Conservation (phyloP, 2,797 vertebrate genomes). For the Melopsittacus undulatus region DNA sequence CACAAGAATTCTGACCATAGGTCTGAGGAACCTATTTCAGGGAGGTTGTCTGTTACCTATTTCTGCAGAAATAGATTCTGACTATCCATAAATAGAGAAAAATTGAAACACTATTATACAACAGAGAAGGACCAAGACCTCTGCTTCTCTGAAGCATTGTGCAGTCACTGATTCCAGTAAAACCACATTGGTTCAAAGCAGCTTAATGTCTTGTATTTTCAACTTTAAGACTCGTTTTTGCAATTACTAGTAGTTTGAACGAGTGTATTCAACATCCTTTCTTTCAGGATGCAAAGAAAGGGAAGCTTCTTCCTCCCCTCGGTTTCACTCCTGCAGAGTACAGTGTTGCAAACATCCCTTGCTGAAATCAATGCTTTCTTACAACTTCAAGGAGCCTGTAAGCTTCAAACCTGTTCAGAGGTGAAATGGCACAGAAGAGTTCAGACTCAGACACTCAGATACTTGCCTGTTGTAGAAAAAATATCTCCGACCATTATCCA, state of each 20-base stretch:
- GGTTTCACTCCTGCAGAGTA: conserved; percentile 68
- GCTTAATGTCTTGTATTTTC: not conserved
- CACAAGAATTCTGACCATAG: not conserved
- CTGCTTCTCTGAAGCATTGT: not conserved
- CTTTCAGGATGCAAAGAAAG: conserved; percentile 72
- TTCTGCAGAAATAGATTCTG: not conserved
- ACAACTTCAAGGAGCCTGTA: conserved; percentile 74
- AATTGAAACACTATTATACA: not conserved
- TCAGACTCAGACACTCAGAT: conserved; percentile 55
- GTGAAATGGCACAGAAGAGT: conserved; percentile 64
- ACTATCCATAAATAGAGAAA: not conserved
- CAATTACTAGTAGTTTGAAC: conserved; percentile 68
- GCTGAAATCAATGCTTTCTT: conserved; percentile 72
- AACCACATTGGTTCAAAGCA: not conserved
- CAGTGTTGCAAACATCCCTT: conserved; percentile 69
- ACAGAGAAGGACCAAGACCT: not conserved
- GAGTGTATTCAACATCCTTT: conserved; percentile 63
- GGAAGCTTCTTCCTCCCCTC: conserved; percentile 67
- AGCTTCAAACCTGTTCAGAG: conserved; percentile 71
- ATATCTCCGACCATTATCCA: not conserved
- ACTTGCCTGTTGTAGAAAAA: conserved; percentile 51
- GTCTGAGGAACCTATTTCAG: not conserved
- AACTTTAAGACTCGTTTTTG: conserved; percentile 11
- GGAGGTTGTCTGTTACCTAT: not conserved
- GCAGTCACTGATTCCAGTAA: not conserved